A percentile compares a stretch with the other conserved stretches of the same genome.
Evolutionary conservation across 2,113 vertebrate species (phyloP).

Genomic region (Clarias gariepinus): DNA sequence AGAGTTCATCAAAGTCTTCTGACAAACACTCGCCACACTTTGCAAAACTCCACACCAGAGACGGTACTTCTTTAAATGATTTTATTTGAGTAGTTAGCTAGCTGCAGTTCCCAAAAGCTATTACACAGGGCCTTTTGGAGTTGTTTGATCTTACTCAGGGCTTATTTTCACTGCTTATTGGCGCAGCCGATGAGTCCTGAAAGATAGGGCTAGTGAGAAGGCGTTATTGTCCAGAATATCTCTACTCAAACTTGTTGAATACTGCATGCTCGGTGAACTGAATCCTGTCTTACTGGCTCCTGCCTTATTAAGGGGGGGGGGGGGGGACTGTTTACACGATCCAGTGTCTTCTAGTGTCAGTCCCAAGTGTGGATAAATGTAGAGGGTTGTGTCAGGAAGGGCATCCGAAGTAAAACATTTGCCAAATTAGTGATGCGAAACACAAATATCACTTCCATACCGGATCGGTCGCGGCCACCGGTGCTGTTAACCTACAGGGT

Average conservation of each 20-base stretch:
- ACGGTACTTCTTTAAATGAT: slow-evolving; percentile 42
- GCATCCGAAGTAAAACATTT: no score
- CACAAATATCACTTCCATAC: no score
- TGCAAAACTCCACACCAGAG: slow-evolving; percentile 54
- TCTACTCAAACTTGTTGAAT: slow-evolving; percentile 24
- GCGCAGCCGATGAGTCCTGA: slow-evolving; percentile 11
- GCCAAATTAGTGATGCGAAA: no score
- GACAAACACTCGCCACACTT: slow-evolving; percentile 46
- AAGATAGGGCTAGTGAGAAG: slow-evolving; percentile 26
- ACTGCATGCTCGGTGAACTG: neutral
- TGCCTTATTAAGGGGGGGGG: no score
- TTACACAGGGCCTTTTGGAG: slow-evolving; percentile 10
- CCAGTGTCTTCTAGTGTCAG: no score
- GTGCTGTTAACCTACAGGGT: no score
- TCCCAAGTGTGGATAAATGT: no score
- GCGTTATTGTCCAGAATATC: slow-evolving; percentile 32
- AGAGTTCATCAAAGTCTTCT: slow-evolving; percentile 54
- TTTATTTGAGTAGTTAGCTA: slow-evolving; percentile 12
- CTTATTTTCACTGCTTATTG: neutral
- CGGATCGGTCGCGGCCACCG: no score
- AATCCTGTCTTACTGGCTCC: neutral
- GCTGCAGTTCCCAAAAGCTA: neutral
- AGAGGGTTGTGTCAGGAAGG: no score
- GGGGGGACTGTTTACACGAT: no score
- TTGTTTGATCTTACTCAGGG: slow-evolving; percentile 1